A percentile compares a stretch with the other conserved stretches of the same genome.
Evolutionary conservation across 2,113 vertebrate species (phyloP).

Genomic region (Noturus placidus): DNA sequence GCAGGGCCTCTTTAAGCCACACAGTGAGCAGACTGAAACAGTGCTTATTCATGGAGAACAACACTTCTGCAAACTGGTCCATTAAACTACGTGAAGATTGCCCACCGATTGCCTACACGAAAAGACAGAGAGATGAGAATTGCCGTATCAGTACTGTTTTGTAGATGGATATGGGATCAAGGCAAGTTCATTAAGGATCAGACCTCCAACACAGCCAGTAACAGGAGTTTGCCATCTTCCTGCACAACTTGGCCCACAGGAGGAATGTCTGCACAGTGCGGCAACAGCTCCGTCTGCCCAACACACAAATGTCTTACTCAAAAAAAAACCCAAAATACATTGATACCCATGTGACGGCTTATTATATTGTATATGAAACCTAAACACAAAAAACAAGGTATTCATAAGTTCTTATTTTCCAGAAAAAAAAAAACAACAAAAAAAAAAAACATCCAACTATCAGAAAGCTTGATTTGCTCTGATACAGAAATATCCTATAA

Average conservation of each 20-base stretch:
- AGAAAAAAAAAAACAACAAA: background rate
- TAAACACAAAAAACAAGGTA: background rate
- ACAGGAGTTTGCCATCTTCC: constrained; percentile 86
- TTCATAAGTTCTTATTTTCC: background rate
- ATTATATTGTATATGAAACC: background rate
- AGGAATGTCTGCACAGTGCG: constrained; percentile 88
- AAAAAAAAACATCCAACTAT: background rate
- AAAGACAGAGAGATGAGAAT: background rate
- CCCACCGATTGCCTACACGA: constrained; percentile 85
- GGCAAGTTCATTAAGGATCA: background rate
- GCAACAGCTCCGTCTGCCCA: constrained; percentile 89
- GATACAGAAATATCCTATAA: constrained; percentile 40
- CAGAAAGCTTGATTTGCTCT: background rate
- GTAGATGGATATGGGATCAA: background rate
- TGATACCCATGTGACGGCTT: background rate
- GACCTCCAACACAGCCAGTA: constrained; percentile 94
- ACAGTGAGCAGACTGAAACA: constrained; percentile 88
- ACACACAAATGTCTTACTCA: constrained; percentile 8
- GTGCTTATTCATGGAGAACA: constrained; percentile 95
- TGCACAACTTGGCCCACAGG: constrained; percentile 88
- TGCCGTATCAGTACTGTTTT: background rate
- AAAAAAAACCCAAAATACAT: no score
- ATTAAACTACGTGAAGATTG: constrained; percentile 94
- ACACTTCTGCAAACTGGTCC: constrained; percentile 96
- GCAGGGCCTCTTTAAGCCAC: constrained; percentile 94